Conservation (phyloP, 2,888 invertebrate genomes). For the Balanococcus diminutus region DNA sequence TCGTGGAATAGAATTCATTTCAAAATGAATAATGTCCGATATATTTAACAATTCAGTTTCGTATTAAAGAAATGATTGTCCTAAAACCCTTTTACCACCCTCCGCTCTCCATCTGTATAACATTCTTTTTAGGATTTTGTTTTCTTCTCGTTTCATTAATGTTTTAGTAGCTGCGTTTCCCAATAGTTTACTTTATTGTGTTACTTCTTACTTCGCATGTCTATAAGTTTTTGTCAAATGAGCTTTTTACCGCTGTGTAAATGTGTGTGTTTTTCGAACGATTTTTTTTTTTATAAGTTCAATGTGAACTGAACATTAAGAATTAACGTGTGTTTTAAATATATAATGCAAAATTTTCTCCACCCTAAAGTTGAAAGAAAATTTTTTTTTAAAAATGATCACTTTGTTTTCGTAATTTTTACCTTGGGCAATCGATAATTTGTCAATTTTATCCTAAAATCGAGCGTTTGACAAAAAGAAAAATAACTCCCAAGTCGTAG, state of each 20-base stretch:
- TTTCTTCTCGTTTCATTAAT: constrained; percentile 14
- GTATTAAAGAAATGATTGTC: not conserved
- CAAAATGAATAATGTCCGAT: not conserved
- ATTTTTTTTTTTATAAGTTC: not conserved
- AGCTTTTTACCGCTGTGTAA: not conserved
- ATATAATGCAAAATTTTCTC: not conserved
- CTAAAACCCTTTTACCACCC: not conserved
- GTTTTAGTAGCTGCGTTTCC: constrained; percentile 28
- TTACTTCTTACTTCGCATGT: constrained; percentile 31
- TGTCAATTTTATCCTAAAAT: not conserved
- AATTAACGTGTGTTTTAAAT: constrained; percentile 1
- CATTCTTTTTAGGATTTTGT: constrained; percentile 31
- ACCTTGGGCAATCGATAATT: not conserved
- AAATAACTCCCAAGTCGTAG: too few species aligned
- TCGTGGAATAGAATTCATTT: not conserved
- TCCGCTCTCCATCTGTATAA: not conserved
- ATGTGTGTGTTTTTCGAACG: not conserved
- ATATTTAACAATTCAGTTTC: not conserved
- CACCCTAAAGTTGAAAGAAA: not conserved
- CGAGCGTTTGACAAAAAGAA: not conserved
- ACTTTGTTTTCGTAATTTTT: not conserved
- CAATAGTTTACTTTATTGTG: constrained; percentile 32
- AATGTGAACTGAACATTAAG: constrained; percentile 26
- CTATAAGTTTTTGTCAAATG: constrained; percentile 36
- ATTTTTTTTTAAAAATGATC: too few species aligned